Evolutionary conservation across 1,140 invertebrate genomes (phyloP).

Genomic region (Tenebrio molitor): DNA sequence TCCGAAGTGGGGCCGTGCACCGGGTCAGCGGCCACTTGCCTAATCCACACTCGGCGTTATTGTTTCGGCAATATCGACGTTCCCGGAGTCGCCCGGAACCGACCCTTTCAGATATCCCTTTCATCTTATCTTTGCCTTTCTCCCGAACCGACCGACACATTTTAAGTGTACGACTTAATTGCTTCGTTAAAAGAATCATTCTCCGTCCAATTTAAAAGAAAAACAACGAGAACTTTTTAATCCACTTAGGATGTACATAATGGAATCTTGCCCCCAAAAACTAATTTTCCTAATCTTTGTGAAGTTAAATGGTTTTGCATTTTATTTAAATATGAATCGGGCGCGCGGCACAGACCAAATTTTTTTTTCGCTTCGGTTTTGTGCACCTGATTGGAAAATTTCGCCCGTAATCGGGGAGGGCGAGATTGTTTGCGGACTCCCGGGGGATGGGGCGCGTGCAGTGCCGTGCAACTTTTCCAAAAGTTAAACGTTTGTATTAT

Average conservation of each 20-base stretch:
- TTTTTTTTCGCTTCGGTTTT: too few species aligned
- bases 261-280: conserved; percentile 16
- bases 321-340: conserved; percentile 39
- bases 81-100: conserved; percentile 13
- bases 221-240: conserved; percentile 25
- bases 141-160: conserved; percentile 20
- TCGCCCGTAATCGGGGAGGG: too few species aligned
- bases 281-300: conserved; percentile 40
- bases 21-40: conserved; percentile 7
- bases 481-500: too few species aligned
- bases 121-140: conserved; percentile 22
- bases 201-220: conserved; percentile 32
- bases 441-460: too few species aligned
- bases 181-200: conserved; percentile 38
- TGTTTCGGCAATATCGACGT: conserved; percentile 34
- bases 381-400: too few species aligned
- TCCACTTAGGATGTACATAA: conserved; percentile 28
- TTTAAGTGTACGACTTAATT: conserved; percentile 23
- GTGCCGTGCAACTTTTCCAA: too few species aligned
- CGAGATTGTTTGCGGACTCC: too few species aligned
- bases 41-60: conserved; percentile 28
- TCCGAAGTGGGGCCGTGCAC: neutral
- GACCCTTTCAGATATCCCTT: conserved; percentile 17
- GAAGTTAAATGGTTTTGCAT: conserved; percentile 19
- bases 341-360: too few species aligned